Percentiles rank a stretch among this genome's conserved stretches.
Evolutionary conservation across 2,113 vertebrate species (phyloP).

Genomic region (Apeltes quadracus): DNA sequence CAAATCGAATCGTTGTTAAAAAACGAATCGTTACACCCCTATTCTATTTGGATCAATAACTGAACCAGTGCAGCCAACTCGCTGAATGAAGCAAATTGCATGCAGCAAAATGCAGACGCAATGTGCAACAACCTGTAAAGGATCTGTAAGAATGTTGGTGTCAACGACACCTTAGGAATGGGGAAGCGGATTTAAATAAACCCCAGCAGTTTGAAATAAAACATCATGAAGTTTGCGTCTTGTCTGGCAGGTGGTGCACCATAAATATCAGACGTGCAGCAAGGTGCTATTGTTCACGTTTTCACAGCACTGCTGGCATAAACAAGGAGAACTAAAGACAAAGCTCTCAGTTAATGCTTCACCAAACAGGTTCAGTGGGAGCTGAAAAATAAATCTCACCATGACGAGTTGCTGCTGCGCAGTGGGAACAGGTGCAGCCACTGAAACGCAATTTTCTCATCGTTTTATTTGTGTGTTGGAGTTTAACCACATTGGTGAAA

Average conservation of each 20-base stretch:
- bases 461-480: background rate
- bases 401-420: background rate
- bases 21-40: too few relatives aligned
- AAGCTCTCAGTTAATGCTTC: background rate
- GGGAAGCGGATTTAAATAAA: background rate
- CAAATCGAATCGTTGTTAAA: too few relatives aligned
- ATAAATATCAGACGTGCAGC: conserved; percentile 9
- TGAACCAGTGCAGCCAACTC: background rate
- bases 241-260: background rate
- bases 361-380: background rate
- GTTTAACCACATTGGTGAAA: background rate
- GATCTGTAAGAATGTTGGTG: background rate
- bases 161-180: background rate
- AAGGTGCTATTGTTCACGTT: background rate
- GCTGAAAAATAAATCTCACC: background rate
- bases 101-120: background rate
- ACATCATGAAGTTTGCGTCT: background rate
- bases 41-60: background rate
- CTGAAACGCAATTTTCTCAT: background rate
- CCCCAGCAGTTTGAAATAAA: background rate
- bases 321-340: background rate
- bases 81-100: background rate
- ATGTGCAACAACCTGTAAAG: background rate
- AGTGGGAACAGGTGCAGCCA: background rate
- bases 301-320: background rate